Conservation (phyloP, 2,888 invertebrate species). For the Rhingia rostrata region DNA sequence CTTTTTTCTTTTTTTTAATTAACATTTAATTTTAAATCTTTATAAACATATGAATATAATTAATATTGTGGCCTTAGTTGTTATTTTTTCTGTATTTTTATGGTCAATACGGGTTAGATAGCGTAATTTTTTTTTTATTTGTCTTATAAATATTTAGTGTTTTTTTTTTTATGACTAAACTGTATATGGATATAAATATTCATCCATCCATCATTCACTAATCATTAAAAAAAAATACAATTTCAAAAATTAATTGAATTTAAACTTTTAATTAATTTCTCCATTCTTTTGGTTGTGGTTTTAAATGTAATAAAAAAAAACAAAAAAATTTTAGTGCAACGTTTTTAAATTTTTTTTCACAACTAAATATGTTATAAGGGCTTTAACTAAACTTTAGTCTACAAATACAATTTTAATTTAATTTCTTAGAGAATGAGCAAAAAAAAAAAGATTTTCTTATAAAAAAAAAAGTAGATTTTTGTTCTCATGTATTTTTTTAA, state of each 20-base stretch:
- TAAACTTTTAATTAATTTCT: conserved; percentile 11
- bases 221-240: conserved; percentile 31
- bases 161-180: conserved; percentile 54
- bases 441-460: conserved; percentile 32
- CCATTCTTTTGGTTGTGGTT: conserved; percentile 60
- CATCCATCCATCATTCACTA: conserved; percentile 46
- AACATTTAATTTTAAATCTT: conserved; percentile 40
- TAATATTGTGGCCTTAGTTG: conserved; percentile 65
- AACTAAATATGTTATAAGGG: conserved; percentile 22
- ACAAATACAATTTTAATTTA: conserved; percentile 17
- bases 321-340: conserved; percentile 39
- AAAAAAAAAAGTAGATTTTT: conserved; percentile 22
- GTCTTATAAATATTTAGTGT: conserved; percentile 40
- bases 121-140: conserved; percentile 33
- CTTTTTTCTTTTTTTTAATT: conserved; percentile 36
- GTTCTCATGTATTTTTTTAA: conserved; percentile 8
- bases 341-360: conserved; percentile 23
- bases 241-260: neutral
- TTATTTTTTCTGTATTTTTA: conserved; percentile 53
- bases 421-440: conserved; percentile 58
- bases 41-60: conserved; percentile 10
- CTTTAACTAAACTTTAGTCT: conserved; percentile 2
- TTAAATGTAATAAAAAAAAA: neutral
- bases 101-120: conserved; percentile 66
- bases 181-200: conserved; percentile 51